Evolutionary conservation across 2,888 invertebrate genomes (phyloP), one percentile per base, ranked within the genome.

Genomic region (Orthosia gracilis): DNA sequence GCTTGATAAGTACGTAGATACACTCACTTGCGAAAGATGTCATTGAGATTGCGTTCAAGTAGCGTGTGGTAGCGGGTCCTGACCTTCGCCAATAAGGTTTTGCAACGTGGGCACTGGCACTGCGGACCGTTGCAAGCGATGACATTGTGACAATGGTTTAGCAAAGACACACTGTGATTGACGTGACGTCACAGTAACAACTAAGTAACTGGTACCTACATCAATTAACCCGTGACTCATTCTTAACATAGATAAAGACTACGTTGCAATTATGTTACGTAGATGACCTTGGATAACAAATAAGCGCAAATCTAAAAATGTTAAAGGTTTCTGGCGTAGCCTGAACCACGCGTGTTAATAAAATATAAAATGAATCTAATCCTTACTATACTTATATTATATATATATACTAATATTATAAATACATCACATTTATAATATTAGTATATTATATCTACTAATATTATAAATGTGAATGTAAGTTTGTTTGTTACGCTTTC

Each of bases 1-100:
- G 65, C 80, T 82, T 84, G 72, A 74, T 69, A 82, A 82, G 77
- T 57, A 64, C 52, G 63, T 76, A 45, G 40, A 63, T 73, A 75
- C 68, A 70, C 61, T 52, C 31, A 76, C 21, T 90, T 88, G 77
- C 85, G 85, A 82, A 89, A 89, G 75, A 70, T 65, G 77, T 71
- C 76, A 84, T 84, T 76, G 75, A 80, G 83, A 87, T 88, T 88
- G 86, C 87, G 84, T 89, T 70, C 86, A 85, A 84, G 87, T 85
- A 77, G 83, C 84, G 65, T 79, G 57, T 66, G 57, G 73, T 50
- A 57, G 80, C 83, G 73, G 76, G 75, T 73, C 76, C 62, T 89
- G 88, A 88, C 89, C 89, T 89, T 89, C 84, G 47, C 11, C 50
- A 69, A 50, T 59, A 66, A 58, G 40, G 65, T 83, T 80, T 83